Evolutionary conservation across 2,797 vertebrate species (phyloP).

Genomic region (Mallotus villosus): DNA sequence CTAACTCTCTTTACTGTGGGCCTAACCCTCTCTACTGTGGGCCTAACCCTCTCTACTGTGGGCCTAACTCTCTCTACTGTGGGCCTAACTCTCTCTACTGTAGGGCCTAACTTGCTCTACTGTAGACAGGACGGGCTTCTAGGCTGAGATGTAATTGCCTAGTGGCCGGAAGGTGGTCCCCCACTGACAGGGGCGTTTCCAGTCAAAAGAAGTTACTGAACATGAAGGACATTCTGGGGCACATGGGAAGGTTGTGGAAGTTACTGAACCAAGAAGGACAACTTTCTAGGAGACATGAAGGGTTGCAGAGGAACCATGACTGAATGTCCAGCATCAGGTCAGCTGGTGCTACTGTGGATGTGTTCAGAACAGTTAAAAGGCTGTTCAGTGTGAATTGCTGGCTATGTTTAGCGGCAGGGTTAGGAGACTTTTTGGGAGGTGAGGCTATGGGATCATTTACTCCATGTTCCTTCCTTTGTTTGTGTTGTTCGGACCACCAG

Average conservation of each 20-base stretch:
- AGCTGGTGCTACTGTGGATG: not conserved
- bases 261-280: too few species aligned
- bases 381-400: not conserved
- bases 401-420: slow-evolving; percentile 15
- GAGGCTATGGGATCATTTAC: not conserved
- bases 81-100: not conserved
- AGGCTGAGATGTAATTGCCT: slow-evolving; percentile 53
- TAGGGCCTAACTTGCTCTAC: not conserved
- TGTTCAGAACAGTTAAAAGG: not conserved
- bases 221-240: too few species aligned
- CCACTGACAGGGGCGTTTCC: slow-evolving; percentile 42
- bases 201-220: too few species aligned
- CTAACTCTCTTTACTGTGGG: too few species aligned
- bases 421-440: not conserved
- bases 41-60: too few species aligned
- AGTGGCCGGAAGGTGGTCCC: slow-evolving; percentile 63
- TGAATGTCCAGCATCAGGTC: too few species aligned
- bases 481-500: slow-evolving; percentile 14
- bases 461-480: slow-evolving; percentile 34
- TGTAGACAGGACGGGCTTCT: slow-evolving; percentile 24
- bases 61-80: too few species aligned
- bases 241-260: too few species aligned
- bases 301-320: too few species aligned
- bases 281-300: too few species aligned
- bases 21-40: too few species aligned